Evolutionary conservation across 1,140 invertebrate genomes (phyloP), one percentile per base, ranked within the genome.

Genomic region (Probaryconus sp.): DNA sequence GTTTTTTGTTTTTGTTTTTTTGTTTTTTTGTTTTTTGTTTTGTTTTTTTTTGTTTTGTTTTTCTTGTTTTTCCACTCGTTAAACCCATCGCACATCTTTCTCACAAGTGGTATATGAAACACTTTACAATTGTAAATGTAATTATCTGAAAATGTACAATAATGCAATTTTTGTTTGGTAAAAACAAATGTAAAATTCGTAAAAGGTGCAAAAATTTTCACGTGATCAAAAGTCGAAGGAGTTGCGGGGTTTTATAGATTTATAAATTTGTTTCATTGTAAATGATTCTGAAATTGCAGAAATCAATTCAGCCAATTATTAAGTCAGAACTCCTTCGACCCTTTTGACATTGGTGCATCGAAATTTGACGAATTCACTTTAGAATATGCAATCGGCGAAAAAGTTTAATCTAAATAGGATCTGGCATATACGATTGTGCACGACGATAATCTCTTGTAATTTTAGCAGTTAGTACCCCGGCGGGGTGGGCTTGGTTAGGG

Each of bases 131-230:
- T 7, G 17, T 60, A 45, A 60, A 53, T 68, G 56, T 70, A 55
- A 61, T 37, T 55, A 64, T 74, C 10, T 26, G 60, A 58, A 65
- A 61, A 73, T 73, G 26, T 61, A 69, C 56, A 76, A 67, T 35
- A 64, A 75, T 65, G 53, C 28, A 64, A 64, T 74, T 75, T 69
- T n/a, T n/a, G n/a, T n/a, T 9, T 65, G 65, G 65, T 76, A 76
- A 65, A 76, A 69, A 76, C 65, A 67, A 76, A 76, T 76, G 72
- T 70, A 67, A 70, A 76, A 76, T 35, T 68, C 56, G 55, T 67
- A 67, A 67, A 61, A 61, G 64, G 71, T 74, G 71, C 71, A 74
- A 74, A 74, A 61, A 40, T 74, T 56, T 30, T 45, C 37, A 26
- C 40, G 48, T 31, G 30, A 31, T 63, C 47, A 13, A 40, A 30